Conservation (phyloP, 1,140 invertebrate species). For the Ptiloglossa arizonensis region DNA sequence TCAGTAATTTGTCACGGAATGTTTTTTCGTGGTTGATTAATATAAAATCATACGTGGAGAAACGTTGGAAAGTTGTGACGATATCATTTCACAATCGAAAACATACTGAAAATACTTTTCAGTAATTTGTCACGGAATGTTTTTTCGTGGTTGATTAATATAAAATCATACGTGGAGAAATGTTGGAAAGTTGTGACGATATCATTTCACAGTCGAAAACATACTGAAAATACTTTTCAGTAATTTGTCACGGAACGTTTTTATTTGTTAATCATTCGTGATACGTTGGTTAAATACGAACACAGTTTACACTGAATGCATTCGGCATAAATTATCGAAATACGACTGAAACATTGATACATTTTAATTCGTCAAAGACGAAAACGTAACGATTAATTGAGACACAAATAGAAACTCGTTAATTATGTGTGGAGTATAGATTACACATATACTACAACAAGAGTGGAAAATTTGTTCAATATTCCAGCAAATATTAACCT, state of each 20-base stretch:
- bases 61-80: too few relatives aligned
- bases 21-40: too few relatives aligned
- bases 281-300: not conserved
- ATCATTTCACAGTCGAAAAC: not conserved
- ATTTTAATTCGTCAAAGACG: not conserved
- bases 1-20: too few relatives aligned
- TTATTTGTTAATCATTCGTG: slow-evolving; percentile 3
- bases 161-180: too few relatives aligned
- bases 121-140: not conserved
- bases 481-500: not conserved
- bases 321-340: not conserved
- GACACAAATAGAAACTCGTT: not conserved
- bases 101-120: not conserved
- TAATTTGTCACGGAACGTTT: not conserved
- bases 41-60: too few relatives aligned
- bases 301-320: not conserved
- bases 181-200: too few relatives aligned
- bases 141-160: too few relatives aligned
- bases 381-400: slow-evolving; percentile 1
- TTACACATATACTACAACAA: not conserved
- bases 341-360: not conserved
- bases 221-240: not conserved
- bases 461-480: not conserved
- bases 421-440: not conserved
- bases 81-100: not conserved